phyloP scores from a whole-genome alignment of 2,797 vertebrate genomes.

The Heliangelus exortis region DNA sequence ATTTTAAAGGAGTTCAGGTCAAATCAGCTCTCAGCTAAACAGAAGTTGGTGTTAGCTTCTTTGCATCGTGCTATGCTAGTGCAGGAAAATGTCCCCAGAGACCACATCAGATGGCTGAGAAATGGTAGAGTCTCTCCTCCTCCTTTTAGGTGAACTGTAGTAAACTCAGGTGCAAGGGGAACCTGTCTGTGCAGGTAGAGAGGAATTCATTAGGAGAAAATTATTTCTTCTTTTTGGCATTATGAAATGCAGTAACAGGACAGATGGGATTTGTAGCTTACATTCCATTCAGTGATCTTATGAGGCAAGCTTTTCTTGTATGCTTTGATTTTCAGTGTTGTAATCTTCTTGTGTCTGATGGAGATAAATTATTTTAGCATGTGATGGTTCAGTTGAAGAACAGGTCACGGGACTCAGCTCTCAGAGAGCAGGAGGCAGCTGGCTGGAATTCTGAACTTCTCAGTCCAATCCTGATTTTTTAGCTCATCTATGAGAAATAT shows the following conservation, averaged over 20 bases:
- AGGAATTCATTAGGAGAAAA: not conserved
- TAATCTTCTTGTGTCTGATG: not conserved
- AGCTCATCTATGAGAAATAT: not conserved
- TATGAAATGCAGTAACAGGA: not conserved
- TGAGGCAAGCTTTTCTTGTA: not conserved
- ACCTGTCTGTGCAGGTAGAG: constrained; percentile 19
- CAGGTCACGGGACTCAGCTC: not conserved
- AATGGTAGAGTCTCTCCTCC: not conserved
- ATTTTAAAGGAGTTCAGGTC: not conserved
- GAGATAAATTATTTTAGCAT: not conserved
- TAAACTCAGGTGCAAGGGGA: not conserved
- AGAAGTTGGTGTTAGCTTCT: not conserved
- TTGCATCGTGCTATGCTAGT: not conserved
- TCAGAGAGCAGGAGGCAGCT: not conserved
- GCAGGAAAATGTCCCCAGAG: not conserved
- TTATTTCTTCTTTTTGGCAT: not conserved
- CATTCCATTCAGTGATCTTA: not conserved
- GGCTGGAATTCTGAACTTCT: not conserved
- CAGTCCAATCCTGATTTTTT: not conserved
- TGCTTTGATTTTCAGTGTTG: not conserved
- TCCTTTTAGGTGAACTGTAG: not conserved
- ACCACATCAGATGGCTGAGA: not conserved
- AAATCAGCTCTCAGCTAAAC: not conserved
- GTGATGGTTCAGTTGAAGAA: not conserved
- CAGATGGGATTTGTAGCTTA: not conserved